phyloP scores from a whole-genome alignment of 2,797 vertebrate species.

The Eulemur albifrons region DNA sequence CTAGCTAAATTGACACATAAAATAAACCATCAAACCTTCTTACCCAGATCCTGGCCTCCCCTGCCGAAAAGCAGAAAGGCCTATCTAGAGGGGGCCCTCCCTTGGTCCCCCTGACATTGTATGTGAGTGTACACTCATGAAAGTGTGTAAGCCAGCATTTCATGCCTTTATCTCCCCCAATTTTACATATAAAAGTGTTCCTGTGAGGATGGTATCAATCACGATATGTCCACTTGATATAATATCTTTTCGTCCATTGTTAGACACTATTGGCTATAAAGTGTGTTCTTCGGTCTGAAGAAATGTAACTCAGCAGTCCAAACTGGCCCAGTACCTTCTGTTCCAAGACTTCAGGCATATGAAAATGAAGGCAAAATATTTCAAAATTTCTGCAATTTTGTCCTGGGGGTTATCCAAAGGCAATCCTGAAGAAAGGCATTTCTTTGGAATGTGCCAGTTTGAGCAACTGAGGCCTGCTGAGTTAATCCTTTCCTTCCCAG shows the following conservation, averaged over 20 bases:
- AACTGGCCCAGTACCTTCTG: background rate
- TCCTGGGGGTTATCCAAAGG: background rate
- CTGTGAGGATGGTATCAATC: background rate
- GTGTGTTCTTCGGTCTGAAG: background rate
- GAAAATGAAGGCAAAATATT: background rate
- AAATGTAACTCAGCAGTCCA: background rate
- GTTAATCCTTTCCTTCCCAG: background rate
- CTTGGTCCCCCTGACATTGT: background rate
- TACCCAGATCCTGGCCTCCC: too few relatives aligned
- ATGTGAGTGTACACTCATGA: background rate
- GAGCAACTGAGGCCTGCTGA: too few relatives aligned
- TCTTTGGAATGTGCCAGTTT: background rate
- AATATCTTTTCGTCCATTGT: background rate
- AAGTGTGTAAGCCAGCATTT: background rate
- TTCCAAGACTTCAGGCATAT: background rate
- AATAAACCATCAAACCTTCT: background rate
- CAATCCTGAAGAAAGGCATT: background rate
- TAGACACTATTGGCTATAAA: background rate
- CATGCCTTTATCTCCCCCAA: background rate
- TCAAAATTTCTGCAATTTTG: background rate
- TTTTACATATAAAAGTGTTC: background rate
- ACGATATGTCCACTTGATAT: background rate
- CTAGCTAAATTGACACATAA: background rate
- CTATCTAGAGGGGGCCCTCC: background rate
- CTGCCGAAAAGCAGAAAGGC: background rate